These are phyloP conservation scores for Idaea biselata DNA, from an alignment of 2,888 invertebrate genomes.

Conservation along the genomic window DNA sequence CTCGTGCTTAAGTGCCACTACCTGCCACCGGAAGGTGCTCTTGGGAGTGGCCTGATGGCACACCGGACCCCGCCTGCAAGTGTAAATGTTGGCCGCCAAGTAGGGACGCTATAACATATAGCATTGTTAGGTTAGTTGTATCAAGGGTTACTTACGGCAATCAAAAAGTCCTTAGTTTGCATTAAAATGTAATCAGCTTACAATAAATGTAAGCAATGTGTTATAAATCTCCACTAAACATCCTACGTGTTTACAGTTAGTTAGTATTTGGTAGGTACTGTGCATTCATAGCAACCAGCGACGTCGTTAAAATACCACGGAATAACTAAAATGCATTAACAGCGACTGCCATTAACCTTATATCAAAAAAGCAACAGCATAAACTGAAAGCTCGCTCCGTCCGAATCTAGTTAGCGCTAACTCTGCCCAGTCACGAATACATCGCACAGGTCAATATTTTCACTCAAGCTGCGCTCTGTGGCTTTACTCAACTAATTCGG, in stretches of 20 bases:
- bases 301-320: slow-evolving; percentile 14
- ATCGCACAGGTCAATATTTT: slow-evolving; percentile 12
- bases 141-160: background rate
- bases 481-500: background rate
- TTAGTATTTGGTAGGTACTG: background rate
- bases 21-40: too few relatives aligned
- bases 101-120: too few relatives aligned
- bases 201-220: too few relatives aligned
- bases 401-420: slow-evolving; percentile 32
- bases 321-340: slow-evolving; percentile 22
- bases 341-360: slow-evolving; percentile 31
- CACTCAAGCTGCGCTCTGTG: background rate
- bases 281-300: background rate
- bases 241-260: background rate
- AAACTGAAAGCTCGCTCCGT: slow-evolving; percentile 33
- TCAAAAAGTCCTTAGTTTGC: background rate
- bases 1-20: too few relatives aligned
- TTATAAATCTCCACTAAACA: background rate
- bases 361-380: slow-evolving; percentile 29
- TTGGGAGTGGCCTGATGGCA: too few relatives aligned
- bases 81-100: too few relatives aligned
- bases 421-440: slow-evolving; percentile 32
- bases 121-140: too few relatives aligned
- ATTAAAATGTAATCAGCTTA: background rate
- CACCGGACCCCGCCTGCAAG: too few relatives aligned